These are phyloP conservation scores for Gasterosteus nipponicus DNA, from an alignment of 2,113 vertebrate genomes.

Conservation along the genomic window DNA sequence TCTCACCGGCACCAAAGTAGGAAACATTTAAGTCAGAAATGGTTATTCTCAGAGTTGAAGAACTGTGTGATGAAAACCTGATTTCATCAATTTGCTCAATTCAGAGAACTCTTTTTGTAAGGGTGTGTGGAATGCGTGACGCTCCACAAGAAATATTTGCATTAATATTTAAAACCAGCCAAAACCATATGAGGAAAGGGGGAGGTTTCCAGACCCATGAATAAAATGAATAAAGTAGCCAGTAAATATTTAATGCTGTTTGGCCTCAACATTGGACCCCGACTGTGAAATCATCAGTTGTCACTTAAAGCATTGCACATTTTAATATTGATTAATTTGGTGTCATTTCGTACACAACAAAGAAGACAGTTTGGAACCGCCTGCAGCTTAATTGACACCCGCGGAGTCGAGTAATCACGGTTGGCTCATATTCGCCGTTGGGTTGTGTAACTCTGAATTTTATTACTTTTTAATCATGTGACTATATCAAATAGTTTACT, in stretches of 20 bases:
- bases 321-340: constrained; percentile 28
- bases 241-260: constrained; percentile 51
- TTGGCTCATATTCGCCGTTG: too few species aligned
- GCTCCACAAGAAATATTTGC: constrained; percentile 35
- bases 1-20: constrained; percentile 22
- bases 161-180: constrained; percentile 48
- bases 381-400: too few species aligned
- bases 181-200: constrained; percentile 19
- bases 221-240: constrained; percentile 49
- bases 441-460: too few species aligned
- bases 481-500: too few species aligned
- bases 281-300: constrained; percentile 43
- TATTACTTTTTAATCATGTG: too few species aligned
- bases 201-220: constrained; percentile 39
- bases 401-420: too few species aligned
- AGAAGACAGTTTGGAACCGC: neutral
- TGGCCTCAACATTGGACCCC: constrained; percentile 31
- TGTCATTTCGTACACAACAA: neutral
- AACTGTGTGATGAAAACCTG: constrained; percentile 13
- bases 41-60: constrained; percentile 18
- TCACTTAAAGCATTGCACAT: constrained; percentile 25
- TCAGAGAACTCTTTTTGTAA: neutral
- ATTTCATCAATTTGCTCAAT: constrained; percentile 9
- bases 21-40: constrained; percentile 28
- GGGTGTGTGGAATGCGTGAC: neutral